Conservation (phyloP, 2,797 vertebrate genomes). For the Cheirogaleus major region DNA sequence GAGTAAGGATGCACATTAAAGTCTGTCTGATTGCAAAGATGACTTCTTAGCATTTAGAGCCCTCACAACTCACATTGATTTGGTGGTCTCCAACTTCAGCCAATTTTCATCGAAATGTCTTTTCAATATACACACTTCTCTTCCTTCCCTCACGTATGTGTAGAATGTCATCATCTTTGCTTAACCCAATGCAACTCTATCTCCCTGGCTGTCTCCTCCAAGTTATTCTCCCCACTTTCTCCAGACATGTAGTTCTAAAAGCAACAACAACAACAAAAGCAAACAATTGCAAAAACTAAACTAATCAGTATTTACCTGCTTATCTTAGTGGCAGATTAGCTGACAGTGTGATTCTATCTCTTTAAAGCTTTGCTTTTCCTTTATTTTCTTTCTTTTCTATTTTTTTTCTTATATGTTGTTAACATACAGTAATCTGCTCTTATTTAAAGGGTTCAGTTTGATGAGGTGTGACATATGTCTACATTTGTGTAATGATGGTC, state of each 20-base stretch:
- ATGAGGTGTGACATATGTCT: background rate
- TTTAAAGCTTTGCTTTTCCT: background rate
- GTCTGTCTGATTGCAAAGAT: background rate
- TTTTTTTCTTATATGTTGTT: background rate
- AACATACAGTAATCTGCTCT: background rate
- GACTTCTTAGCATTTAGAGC: background rate
- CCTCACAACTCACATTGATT: background rate
- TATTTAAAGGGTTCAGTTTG: background rate
- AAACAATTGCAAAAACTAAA: background rate
- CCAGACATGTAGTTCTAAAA: background rate
- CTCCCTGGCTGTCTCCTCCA: background rate
- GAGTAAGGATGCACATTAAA: background rate
- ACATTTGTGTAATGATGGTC: background rate
- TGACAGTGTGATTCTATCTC: background rate
- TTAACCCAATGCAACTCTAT: background rate
- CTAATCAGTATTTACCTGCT: background rate
- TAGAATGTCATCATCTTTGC: background rate
- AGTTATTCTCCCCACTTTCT: background rate
- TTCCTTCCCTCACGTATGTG: background rate
- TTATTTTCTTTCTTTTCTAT: background rate
- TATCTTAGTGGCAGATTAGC: background rate
- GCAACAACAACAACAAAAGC: background rate
- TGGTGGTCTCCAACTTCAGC: background rate
- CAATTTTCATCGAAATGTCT: background rate
- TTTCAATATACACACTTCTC: background rate